These are phyloP conservation scores for Poeciliopsis turrubarensis DNA, from an alignment of 2,113 vertebrate species.

Conservation along the genomic window DNA sequence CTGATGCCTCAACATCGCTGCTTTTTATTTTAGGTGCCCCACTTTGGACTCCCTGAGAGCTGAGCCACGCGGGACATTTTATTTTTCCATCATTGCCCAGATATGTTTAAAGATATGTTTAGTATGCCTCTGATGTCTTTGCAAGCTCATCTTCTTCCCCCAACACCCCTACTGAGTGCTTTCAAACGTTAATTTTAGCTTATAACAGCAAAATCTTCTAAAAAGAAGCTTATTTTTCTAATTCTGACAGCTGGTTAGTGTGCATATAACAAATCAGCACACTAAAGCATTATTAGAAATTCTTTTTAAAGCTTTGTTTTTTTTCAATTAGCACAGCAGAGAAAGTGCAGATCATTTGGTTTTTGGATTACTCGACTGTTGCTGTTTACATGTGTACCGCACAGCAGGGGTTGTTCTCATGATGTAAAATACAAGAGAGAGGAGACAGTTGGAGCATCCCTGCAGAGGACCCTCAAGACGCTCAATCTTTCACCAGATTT, in stretches of 20 bases:
- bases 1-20: conserved; percentile 37
- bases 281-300: background rate
- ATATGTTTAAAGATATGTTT: background rate
- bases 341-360: background rate
- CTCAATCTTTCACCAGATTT: background rate
- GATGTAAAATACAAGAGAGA: background rate
- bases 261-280: background rate
- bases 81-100: conserved; percentile 33
- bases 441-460: background rate
- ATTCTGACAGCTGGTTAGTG: background rate
- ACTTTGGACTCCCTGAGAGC: conserved; percentile 24
- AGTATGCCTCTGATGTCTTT: background rate
- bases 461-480: background rate
- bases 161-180: background rate
- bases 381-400: background rate
- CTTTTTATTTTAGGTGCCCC: conserved; percentile 28
- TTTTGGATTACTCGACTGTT: background rate
- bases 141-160: background rate
- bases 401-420: background rate
- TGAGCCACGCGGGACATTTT: background rate
- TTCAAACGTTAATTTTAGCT: background rate
- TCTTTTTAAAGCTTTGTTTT: background rate
- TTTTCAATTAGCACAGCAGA: background rate
- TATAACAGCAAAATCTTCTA: background rate
- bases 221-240: background rate